Conservation (phyloP, 2,797 vertebrate species). For the Melanogrammus aeglefinus region DNA sequence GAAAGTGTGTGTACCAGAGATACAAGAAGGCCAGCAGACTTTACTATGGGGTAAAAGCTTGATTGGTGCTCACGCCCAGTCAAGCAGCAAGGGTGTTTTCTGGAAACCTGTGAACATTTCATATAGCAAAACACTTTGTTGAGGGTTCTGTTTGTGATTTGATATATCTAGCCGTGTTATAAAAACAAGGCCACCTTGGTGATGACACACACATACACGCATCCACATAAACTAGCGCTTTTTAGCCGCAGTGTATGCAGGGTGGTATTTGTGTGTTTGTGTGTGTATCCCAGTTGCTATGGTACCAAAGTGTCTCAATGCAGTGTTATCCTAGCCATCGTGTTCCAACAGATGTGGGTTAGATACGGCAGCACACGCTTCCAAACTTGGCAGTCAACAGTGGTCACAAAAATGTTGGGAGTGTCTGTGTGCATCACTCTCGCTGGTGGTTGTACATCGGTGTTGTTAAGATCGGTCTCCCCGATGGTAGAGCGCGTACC, state of each 20-base stretch:
- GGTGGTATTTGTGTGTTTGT: not conserved
- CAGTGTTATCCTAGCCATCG: constrained; percentile 3
- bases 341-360: not conserved
- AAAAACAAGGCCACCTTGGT: not conserved
- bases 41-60: not conserved
- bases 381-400: not conserved
- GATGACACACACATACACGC: not conserved
- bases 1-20: not conserved
- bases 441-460: not conserved
- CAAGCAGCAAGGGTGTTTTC: not conserved
- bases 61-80: not conserved
- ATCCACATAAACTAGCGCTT: not conserved
- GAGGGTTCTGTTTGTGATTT: not conserved
- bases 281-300: constrained; percentile 18
- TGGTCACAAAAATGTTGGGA: not conserved
- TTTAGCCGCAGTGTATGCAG: not conserved
- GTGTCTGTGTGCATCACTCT: not conserved
- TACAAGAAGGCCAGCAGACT: not conserved
- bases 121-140: not conserved
- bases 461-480: not conserved
- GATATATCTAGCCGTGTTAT: not conserved
- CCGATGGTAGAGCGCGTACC: too few species aligned
- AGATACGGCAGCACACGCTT: not conserved
- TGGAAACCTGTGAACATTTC: not conserved
- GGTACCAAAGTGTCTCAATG: constrained; percentile 2